phyloP scores from a whole-genome alignment of 2,797 vertebrate genomes.

The Nyctibius grandis region DNA sequence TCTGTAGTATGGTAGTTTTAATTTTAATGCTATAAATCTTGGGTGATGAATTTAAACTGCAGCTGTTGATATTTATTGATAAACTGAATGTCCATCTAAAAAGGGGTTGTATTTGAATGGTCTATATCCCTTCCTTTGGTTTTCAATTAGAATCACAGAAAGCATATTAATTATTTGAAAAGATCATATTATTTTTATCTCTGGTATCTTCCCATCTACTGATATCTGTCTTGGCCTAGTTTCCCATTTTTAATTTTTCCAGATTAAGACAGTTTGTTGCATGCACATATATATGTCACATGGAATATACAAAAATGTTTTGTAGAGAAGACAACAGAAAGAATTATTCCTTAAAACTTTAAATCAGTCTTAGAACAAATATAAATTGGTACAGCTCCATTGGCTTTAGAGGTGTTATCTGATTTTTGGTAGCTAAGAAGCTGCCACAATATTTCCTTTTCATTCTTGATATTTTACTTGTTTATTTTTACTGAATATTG shows the following conservation, averaged over 20 bases:
- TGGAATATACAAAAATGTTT: neutral
- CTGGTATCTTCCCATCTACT: neutral
- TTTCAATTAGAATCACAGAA: neutral
- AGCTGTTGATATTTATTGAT: neutral
- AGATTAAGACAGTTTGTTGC: neutral
- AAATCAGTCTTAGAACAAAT: neutral
- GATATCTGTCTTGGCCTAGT: neutral
- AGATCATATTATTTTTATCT: neutral
- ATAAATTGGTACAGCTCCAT: neutral
- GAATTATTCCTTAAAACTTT: neutral
- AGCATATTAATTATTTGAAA: neutral
- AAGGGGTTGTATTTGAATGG: neutral
- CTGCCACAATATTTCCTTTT: neutral
- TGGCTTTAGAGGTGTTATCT: neutral
- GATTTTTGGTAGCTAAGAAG: neutral
- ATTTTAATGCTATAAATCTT: neutral
- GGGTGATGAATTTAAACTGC: neutral
- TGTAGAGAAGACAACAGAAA: neutral
- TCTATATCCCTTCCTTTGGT: neutral
- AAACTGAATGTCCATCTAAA: neutral
- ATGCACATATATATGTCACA: neutral
- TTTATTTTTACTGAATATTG: neutral
- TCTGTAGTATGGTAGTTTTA: neutral
- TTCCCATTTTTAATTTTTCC: neutral
- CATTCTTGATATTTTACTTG: neutral